phyloP scores from a whole-genome alignment of 2,797 vertebrate genomes.

The Lophotriccus pileatus region DNA sequence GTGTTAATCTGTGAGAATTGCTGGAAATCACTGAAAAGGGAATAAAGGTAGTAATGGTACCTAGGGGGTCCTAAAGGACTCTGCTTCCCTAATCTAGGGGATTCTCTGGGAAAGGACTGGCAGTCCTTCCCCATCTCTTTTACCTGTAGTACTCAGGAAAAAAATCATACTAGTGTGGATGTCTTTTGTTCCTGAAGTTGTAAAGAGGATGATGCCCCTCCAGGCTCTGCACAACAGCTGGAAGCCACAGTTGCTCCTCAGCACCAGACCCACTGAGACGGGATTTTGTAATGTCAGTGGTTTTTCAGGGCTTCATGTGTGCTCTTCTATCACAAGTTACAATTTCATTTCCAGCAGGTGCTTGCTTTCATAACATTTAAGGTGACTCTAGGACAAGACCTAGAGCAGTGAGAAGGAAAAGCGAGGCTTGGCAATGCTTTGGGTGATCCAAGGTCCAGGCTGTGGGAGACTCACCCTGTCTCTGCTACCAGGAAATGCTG shows the following conservation, averaged over 20 bases:
- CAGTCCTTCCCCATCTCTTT: neutral
- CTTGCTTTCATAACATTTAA: neutral
- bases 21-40: neutral
- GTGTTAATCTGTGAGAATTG: neutral
- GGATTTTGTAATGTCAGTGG: neutral
- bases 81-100: neutral
- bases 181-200: neutral
- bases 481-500: neutral
- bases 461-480: neutral
- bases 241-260: neutral
- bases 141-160: neutral
- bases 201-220: neutral
- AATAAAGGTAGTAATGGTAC: neutral
- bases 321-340: neutral
- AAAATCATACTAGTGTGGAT: neutral
- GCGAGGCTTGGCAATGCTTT: neutral
- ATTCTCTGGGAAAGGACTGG: neutral
- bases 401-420: neutral
- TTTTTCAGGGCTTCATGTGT: neutral
- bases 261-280: neutral
- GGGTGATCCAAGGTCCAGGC: neutral
- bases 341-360: neutral
- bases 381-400: neutral
- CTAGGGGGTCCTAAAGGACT: neutral
- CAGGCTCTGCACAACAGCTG: neutral